phyloP scores from a whole-genome alignment of 2,113 vertebrate genomes.

The Alethe diademata region DNA sequence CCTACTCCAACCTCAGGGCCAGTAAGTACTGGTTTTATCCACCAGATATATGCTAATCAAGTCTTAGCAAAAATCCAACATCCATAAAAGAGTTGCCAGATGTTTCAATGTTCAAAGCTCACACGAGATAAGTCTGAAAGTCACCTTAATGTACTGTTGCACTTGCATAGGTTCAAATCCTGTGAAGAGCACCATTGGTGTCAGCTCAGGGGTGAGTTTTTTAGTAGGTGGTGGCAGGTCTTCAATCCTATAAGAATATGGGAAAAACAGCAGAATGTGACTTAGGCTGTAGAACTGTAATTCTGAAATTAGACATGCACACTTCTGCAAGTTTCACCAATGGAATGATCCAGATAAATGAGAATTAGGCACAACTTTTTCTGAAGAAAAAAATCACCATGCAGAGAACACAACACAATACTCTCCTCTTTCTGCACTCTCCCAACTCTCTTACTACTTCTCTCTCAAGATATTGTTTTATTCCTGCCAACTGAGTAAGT shows the following conservation, averaged over 20 bases:
- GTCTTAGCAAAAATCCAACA: not conserved
- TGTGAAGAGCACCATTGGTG: slow-evolving; percentile 90
- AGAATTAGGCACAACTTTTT: not conserved
- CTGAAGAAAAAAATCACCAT: not conserved
- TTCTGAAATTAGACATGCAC: not conserved
- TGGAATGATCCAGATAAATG: not conserved
- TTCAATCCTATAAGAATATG: slow-evolving; percentile 79
- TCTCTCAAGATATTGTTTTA: not conserved
- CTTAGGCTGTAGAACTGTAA: not conserved
- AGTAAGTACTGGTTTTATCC: rapidly evolving
- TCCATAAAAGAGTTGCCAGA: not conserved
- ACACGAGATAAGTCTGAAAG: not conserved
- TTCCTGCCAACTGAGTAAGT: not conserved
- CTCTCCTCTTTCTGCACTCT: not conserved
- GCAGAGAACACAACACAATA: not conserved
- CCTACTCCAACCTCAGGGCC: not conserved
- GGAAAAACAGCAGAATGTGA: not conserved
- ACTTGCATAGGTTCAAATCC: slow-evolving; percentile 91
- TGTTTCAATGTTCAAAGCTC: not conserved
- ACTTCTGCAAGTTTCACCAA: not conserved
- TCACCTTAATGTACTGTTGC: slow-evolving; percentile 93
- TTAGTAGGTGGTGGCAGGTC: slow-evolving; percentile 88
- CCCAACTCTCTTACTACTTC: not conserved
- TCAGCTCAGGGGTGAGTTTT: slow-evolving; percentile 87
- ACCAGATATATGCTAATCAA: not conserved